phyloP scores from a whole-genome alignment of 2,888 invertebrate species.

The Melinopterus prodromus region DNA sequence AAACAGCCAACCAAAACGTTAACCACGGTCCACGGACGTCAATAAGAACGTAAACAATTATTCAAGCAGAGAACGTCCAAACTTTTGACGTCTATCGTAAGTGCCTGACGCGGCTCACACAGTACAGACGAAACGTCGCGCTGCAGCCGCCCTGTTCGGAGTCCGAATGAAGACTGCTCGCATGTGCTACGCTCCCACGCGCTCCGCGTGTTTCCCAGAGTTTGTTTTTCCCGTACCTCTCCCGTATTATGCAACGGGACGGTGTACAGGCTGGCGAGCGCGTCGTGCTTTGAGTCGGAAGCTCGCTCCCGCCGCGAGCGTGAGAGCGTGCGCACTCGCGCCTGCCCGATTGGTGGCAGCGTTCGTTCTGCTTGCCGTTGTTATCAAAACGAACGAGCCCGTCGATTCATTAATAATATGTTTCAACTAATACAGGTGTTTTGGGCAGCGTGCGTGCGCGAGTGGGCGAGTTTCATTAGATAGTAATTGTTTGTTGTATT shows the following conservation, averaged over 20 bases:
- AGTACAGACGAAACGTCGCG: neutral
- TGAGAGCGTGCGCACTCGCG: neutral
- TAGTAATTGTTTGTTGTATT: neutral
- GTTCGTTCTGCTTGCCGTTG: neutral
- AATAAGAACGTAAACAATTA: neutral
- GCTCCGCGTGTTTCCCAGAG: constrained; percentile 13
- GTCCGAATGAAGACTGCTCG: constrained; percentile 23
- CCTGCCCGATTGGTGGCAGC: neutral
- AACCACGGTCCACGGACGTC: too few species aligned
- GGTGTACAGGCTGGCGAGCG: neutral
- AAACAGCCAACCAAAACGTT: neutral
- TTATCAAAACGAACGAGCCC: neutral
- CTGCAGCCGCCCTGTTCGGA: neutral
- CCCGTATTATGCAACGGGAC: constrained; percentile 25
- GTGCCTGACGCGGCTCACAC: constrained; percentile 15
- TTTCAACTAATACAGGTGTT: constrained; percentile 27
- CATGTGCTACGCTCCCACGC: constrained; percentile 24
- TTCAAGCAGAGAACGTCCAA: constrained; percentile 1
- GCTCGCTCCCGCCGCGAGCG: constrained; percentile 15
- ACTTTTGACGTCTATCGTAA: constrained; percentile 10
- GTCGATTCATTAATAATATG: constrained; percentile 27
- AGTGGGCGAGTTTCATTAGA: neutral
- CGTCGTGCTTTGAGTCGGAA: constrained; percentile 5
- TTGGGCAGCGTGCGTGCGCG: neutral
- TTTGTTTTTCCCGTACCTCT: constrained; percentile 10